These are phyloP conservation scores for Hypomecis punctinalis DNA, from an alignment of 2,888 invertebrate genomes.

Conservation along the genomic window DNA sequence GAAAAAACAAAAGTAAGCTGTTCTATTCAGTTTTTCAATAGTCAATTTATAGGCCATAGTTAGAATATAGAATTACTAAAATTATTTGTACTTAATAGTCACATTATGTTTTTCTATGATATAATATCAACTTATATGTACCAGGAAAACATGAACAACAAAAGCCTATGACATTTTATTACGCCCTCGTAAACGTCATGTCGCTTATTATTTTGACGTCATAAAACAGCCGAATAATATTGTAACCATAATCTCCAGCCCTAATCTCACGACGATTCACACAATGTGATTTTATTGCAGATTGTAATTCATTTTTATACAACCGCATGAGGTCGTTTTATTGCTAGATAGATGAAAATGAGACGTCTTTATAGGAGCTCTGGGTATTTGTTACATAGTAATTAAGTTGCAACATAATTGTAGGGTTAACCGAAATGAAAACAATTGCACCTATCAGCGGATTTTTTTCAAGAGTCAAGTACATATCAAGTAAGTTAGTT, in stretches of 20 bases:
- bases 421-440: too few species aligned
- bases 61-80: too few species aligned
- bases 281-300: constrained; percentile 68
- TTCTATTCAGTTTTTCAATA: too few species aligned
- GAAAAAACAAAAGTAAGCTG: too few species aligned
- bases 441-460: too few species aligned
- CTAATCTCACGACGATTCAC: constrained; percentile 69
- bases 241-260: constrained; percentile 73
- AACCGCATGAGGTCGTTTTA: constrained; percentile 69
- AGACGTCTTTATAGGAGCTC: constrained; percentile 45
- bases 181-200: constrained; percentile 69
- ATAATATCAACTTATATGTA: constrained; percentile 1
- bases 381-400: constrained; percentile 6
- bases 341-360: constrained; percentile 61
- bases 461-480: too few species aligned
- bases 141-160: constrained; percentile 45
- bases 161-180: constrained; percentile 67
- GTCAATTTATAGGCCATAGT: too few species aligned
- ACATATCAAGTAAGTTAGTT: too few species aligned
- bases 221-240: constrained; percentile 82
- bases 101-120: neutral
- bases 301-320: constrained; percentile 74
- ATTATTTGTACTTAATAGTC: too few species aligned
- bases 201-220: constrained; percentile 80
- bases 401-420: neutral